Conservation (phyloP, 1,140 invertebrate genomes). For the Leptonema lineaticorne region DNA sequence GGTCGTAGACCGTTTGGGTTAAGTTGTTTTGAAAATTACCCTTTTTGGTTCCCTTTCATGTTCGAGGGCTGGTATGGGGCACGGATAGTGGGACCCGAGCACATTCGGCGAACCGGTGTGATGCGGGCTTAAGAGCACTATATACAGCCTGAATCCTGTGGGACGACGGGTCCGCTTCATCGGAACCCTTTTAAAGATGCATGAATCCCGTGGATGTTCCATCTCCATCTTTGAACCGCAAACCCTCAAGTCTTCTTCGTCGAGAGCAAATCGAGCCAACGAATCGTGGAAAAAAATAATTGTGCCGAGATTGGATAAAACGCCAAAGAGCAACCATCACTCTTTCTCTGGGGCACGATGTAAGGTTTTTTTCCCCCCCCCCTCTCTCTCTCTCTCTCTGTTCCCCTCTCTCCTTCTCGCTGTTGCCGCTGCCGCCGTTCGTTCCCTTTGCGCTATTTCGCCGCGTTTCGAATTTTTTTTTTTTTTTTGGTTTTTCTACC, state of each 20-base stretch:
- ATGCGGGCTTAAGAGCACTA: constrained; percentile 6
- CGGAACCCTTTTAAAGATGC: constrained; percentile 27
- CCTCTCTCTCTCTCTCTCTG: no score
- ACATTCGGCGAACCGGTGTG: not conserved
- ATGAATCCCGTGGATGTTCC: constrained; percentile 2
- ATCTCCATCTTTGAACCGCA: not conserved
- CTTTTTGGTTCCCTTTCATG: no score
- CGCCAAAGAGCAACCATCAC: constrained; percentile 8
- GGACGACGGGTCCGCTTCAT: constrained; percentile 9
- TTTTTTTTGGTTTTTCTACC: no score
- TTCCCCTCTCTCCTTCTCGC: no score
- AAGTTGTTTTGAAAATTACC: no score
- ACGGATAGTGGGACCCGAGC: not conserved
- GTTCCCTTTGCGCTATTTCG: no score
- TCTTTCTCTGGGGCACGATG: no score
- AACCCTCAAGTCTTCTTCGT: not conserved
- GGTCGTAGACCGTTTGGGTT: no score
- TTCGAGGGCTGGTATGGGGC: no score
- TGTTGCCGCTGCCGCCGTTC: no score
- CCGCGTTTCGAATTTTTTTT: no score
- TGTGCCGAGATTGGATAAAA: constrained; percentile 10
- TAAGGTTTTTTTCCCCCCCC: no score
- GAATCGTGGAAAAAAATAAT: constrained; percentile 27
- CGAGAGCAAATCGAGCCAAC: constrained; percentile 13
- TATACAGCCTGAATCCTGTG: constrained; percentile 11